Conservation (phyloP, 2,113 vertebrate species). For the Apaloderma vittatum region DNA sequence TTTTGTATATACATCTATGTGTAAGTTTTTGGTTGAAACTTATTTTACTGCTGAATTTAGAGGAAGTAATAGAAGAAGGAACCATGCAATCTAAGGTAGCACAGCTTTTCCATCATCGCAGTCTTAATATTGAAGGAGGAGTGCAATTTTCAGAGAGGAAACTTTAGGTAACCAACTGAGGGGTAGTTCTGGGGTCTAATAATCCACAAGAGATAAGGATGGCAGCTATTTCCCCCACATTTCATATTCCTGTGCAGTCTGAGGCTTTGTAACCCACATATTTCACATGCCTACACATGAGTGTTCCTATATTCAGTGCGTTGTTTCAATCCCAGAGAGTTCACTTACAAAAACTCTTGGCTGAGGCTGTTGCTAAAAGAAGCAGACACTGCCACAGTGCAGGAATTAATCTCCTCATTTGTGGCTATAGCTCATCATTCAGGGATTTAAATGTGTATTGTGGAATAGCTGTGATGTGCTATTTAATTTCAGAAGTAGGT, state of each 20-base stretch:
- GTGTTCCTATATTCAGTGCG: background rate
- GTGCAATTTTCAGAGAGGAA: background rate
- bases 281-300: background rate
- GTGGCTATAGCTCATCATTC: background rate
- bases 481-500: constrained; percentile 31
- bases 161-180: background rate
- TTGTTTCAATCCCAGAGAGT: background rate
- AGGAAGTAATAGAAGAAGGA: background rate
- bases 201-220: background rate
- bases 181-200: background rate
- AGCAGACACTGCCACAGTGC: background rate
- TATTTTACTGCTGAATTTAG: background rate
- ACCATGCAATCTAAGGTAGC: background rate
- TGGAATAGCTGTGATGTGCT: constrained; percentile 15
- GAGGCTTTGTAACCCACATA: background rate
- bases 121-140: background rate
- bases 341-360: background rate
- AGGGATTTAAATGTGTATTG: background rate
- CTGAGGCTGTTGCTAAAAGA: background rate
- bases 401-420: constrained; percentile 21
- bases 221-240: background rate
- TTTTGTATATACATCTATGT: background rate
- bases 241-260: background rate
- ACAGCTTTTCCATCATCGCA: background rate
- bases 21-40: background rate